Conservation (phyloP, 2,888 invertebrate species). For the Machimus rusticus region DNA sequence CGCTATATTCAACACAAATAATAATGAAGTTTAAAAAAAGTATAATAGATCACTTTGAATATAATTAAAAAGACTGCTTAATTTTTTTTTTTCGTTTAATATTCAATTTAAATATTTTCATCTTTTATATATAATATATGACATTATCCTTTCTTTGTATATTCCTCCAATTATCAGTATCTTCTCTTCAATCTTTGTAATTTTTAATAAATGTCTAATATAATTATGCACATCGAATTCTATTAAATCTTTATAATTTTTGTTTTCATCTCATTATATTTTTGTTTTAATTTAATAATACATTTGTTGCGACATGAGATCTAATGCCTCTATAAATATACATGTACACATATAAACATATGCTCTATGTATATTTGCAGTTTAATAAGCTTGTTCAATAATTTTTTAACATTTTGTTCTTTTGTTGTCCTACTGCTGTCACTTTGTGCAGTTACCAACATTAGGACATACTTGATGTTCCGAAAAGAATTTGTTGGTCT, state of each 20-base stretch:
- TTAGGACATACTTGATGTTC: not conserved
- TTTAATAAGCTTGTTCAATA: not conserved
- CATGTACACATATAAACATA: not conserved
- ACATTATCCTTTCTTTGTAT: constrained; percentile 36
- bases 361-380: not conserved
- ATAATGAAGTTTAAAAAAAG: no score
- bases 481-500: not conserved
- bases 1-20: no score
- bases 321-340: not conserved
- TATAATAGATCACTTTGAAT: not conserved
- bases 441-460: constrained; percentile 7
- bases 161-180: constrained; percentile 30
- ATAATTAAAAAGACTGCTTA: not conserved
- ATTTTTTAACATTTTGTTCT: constrained; percentile 17
- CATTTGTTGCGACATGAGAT: constrained; percentile 9
- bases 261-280: constrained; percentile 29
- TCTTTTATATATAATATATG: constrained; percentile 35
- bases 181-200: constrained; percentile 18
- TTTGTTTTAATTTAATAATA: constrained; percentile 42
- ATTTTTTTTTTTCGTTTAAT: constrained; percentile 8
- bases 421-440: not conserved
- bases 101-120: constrained; percentile 37
- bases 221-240: constrained; percentile 43
- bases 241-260: constrained; percentile 29
- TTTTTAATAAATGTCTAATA: constrained; percentile 46